Base-by-base conservation (phyloP, 2,113 vertebrate species). In the Hippopotamus amphibius region DNA sequence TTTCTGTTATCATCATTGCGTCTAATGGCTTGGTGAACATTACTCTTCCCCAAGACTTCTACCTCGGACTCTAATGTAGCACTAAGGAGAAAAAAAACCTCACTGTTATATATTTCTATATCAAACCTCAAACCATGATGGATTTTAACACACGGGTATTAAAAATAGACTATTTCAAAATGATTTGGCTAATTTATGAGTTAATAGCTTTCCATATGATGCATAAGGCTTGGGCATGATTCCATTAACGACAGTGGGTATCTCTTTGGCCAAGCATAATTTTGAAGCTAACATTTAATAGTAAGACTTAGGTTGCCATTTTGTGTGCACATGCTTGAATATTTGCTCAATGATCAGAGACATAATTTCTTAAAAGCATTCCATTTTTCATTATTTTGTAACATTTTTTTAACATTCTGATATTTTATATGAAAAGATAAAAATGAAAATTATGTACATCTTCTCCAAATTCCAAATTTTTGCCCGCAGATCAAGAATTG, bases 341-440 rank as follows among this genome's bases (percentile, higher is more conserved):
- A 48, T 53, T 69, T 93, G 15, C 24, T 72, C 30, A 93, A 21
- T 77, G 14, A 59, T 77, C 30, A 77, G 28, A 96, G 66, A 82
- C 5, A 22, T 13, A 17, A 74, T 72, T 85, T 92, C 33, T 87
- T 43, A 33, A 93, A 89, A 72, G 16, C 8, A 82, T 82, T 33
- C 30, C 0, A 8, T 43, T 84, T 74, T 76, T 57, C 22, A 59
- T 50, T 84, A 72, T 48, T 41, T 84, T 74, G 16, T 7, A 71
- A 53, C 5, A 69, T 80, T 66, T 88, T 83, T 86, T 88, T 74
- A 80, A 80, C 41, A 41, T 53, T 59, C 33, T 93, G 4, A 14
- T 66, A 86, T 94, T 71, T 94, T 74, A 84, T n/a, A 57, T 88
- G 37, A 50, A 30, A 90, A 72, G 53, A n/a, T 26, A 79, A 83